These are phyloP conservation scores for Nomada goodeniana DNA, from an alignment of 2,888 invertebrate species.

Conservation along the genomic window DNA sequence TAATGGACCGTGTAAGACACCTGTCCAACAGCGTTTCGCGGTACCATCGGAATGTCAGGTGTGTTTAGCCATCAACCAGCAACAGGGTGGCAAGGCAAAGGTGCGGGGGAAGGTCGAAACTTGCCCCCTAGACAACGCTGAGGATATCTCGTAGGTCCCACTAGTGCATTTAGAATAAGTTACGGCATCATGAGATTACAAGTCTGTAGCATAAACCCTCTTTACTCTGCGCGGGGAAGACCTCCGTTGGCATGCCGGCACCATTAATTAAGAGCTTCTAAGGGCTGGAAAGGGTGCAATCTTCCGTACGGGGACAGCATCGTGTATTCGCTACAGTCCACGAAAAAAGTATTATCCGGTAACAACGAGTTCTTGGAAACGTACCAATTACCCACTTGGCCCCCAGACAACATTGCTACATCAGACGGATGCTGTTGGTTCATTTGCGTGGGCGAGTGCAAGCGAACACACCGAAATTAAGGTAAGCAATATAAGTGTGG, in stretches of 20 bases:
- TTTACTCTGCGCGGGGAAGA: slow-evolving; percentile 71
- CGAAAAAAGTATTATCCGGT: slow-evolving; percentile 62
- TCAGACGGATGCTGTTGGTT: slow-evolving; percentile 3
- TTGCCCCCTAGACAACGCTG: slow-evolving; percentile 77
- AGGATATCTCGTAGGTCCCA: slow-evolving; percentile 80
- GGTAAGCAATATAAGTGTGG: not conserved
- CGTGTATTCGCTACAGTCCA: slow-evolving; percentile 55
- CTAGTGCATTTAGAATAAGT: slow-evolving; percentile 84
- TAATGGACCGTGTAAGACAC: slow-evolving; percentile 46
- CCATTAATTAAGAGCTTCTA: slow-evolving; percentile 82
- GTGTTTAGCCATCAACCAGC: slow-evolving; percentile 72
- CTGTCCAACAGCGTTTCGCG: slow-evolving; percentile 55
- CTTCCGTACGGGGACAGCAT: slow-evolving; percentile 67
- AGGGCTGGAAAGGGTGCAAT: slow-evolving; percentile 78
- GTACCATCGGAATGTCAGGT: slow-evolving; percentile 71
- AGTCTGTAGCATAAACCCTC: slow-evolving; percentile 82
- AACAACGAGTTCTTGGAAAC: slow-evolving; percentile 47
- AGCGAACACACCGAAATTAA: slow-evolving; percentile 1
- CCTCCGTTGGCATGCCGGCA: slow-evolving; percentile 65
- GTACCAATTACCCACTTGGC: slow-evolving; percentile 53
- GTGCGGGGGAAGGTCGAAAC: slow-evolving; percentile 76
- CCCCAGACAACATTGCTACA: not conserved
- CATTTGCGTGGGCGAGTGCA: slow-evolving; percentile 25
- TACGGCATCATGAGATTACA: slow-evolving; percentile 83
- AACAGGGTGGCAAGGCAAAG: slow-evolving; percentile 66